Percentiles rank a stretch among this genome's conserved stretches.
phyloP scores from a whole-genome alignment of 2,113 vertebrate species.

The Trogon surrucura region DNA sequence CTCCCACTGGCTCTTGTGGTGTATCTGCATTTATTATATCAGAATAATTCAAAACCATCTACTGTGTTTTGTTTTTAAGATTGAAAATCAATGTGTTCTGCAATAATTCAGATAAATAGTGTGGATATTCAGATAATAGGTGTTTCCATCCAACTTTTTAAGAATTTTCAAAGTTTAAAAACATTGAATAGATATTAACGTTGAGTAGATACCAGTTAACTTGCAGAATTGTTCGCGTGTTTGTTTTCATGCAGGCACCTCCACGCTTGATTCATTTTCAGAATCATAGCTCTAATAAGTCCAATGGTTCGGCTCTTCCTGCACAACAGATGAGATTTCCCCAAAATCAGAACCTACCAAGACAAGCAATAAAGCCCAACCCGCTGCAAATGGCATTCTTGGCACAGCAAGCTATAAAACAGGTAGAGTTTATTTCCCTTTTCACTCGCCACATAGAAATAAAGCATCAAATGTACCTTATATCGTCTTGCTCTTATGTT shows the following conservation, averaged over 20 bases:
- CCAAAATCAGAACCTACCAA: constrained; percentile 69
- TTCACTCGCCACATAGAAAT: background rate
- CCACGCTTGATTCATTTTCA: constrained; percentile 83
- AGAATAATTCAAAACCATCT: background rate
- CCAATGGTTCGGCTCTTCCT: constrained; percentile 74
- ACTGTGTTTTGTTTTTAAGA: background rate
- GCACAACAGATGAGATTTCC: constrained; percentile 76
- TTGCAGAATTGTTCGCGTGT: background rate
- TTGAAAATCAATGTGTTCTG: background rate
- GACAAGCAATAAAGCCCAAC: constrained; percentile 71
- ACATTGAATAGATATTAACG: background rate
- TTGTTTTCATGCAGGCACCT: constrained; percentile 70
- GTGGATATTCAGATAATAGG: no score
- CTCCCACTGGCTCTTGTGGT: background rate
- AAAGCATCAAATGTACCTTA: background rate
- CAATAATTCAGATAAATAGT: background rate
- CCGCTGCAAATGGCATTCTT: constrained; percentile 80
- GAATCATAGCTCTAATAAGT: constrained; percentile 77
- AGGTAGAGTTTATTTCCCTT: constrained; percentile 65
- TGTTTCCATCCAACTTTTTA: background rate
- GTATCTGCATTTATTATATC: background rate
- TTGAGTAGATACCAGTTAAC: background rate
- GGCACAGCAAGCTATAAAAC: constrained; percentile 83
- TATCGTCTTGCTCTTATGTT: background rate
- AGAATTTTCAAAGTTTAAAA: background rate